Evolutionary conservation across 2,797 vertebrate species (phyloP).

Genomic region (Rhabdomys pumilio): DNA sequence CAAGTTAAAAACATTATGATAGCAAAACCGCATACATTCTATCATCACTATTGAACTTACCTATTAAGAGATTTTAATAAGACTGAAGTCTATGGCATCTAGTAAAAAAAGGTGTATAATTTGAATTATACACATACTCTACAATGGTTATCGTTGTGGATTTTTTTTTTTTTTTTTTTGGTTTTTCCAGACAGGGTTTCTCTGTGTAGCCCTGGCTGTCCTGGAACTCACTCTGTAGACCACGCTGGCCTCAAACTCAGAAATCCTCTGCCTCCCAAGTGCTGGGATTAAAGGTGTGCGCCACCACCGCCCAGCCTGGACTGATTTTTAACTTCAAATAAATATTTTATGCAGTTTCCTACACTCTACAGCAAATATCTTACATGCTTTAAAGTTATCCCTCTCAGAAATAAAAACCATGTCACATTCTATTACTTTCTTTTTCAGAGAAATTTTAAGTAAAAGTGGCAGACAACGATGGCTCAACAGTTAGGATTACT

Average conservation of each 20-base stretch:
- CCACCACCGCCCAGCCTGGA: too few species aligned
- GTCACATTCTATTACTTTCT: not conserved
- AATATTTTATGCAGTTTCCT: not conserved
- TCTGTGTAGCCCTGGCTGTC: too few species aligned
- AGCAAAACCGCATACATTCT: not conserved
- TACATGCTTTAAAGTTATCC: not conserved
- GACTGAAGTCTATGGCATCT: not conserved
- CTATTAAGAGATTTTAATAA: conserved; percentile 33
- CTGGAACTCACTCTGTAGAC: too few species aligned
- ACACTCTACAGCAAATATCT: not conserved
- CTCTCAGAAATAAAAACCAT: not conserved
- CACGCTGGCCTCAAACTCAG: too few species aligned
- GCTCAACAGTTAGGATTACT: not conserved
- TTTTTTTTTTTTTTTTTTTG: not conserved
- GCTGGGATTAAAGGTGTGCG: too few species aligned
- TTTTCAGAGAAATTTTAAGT: not conserved
- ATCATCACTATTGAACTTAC: not conserved
- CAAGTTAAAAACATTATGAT: conserved; percentile 64
- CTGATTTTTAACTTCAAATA: not conserved
- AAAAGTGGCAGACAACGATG: not conserved
- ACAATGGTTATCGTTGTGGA: not conserved
- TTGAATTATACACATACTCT: not conserved
- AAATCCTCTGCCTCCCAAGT: too few species aligned
- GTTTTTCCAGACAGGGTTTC: too few species aligned
- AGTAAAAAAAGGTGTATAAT: not conserved